These are phyloP conservation scores for Eospalax fontanierii DNA, from an alignment of 2,797 vertebrate genomes.

Conservation along the genomic window DNA sequence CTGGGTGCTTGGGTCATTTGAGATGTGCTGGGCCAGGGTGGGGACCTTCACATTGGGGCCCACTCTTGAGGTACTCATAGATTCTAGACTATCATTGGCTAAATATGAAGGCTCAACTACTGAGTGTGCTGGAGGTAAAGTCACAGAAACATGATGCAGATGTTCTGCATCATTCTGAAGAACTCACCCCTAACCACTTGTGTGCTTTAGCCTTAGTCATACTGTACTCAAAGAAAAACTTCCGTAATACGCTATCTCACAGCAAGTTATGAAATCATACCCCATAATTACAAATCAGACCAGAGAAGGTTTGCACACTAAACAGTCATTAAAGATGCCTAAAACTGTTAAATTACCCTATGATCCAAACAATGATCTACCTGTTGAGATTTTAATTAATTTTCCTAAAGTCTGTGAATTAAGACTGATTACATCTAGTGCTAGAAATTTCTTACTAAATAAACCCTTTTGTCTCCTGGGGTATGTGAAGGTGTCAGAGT, in stretches of 20 bases:
- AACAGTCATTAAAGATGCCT: neutral
- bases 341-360: neutral
- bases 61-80: neutral
- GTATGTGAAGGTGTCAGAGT: rapidly evolving
- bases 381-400: neutral
- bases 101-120: neutral
- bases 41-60: neutral
- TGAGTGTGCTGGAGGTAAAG: neutral
- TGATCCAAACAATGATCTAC: neutral
- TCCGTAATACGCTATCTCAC: neutral
- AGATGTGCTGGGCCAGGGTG: neutral
- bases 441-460: constrained; percentile 22
- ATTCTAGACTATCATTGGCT: neutral
- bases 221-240: neutral
- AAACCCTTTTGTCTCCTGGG: neutral
- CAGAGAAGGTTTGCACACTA: neutral
- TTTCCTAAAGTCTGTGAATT: neutral
- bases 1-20: neutral
- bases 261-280: neutral
- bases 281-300: neutral
- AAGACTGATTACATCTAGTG: neutral
- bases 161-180: neutral
- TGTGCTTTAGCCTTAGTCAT: rapidly evolving
- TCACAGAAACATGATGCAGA: neutral
- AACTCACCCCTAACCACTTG: neutral